Conservation (phyloP, 2,888 invertebrate species). For the Antitype chi region DNA sequence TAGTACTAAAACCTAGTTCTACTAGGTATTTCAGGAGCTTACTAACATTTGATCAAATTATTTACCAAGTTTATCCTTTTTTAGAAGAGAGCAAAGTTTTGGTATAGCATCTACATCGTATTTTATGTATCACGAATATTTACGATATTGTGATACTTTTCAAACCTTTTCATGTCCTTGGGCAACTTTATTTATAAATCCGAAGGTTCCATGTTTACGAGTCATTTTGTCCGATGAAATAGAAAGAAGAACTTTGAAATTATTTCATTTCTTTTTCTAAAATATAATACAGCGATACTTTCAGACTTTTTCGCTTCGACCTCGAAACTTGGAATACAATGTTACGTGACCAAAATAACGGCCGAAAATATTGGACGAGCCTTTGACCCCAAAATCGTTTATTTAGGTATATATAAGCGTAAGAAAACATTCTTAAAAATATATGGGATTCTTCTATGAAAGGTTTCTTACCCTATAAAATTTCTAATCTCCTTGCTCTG, state of each 20-base stretch:
- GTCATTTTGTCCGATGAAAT: constrained; percentile 32
- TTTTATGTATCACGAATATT: constrained; percentile 11
- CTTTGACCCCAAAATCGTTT: constrained; percentile 7
- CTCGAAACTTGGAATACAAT: constrained; percentile 38
- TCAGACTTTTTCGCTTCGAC: constrained; percentile 24
- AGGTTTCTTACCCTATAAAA: neutral
- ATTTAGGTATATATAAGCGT: constrained; percentile 15
- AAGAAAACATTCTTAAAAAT: neutral
- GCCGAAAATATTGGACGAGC: constrained; percentile 19
- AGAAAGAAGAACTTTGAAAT: constrained; percentile 33
- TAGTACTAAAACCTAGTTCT: neutral
- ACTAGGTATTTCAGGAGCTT: neutral
- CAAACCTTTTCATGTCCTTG: neutral
- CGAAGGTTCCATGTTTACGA: constrained; percentile 25
- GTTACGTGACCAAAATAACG: constrained; percentile 49
- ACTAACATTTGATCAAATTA: neutral
- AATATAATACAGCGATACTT: constrained; percentile 23
- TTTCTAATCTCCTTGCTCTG: neutral
- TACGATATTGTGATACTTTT: constrained; percentile 10
- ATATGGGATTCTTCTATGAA: constrained; percentile 1
- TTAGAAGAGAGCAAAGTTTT: no score
- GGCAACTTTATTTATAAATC: constrained; percentile 40
- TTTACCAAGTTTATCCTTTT: neutral
- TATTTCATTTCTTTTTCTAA: constrained; percentile 35
- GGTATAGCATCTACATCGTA: neutral